Evolutionary conservation across 2,888 invertebrate species (phyloP).

Genomic region (Saturnia pavonia): DNA sequence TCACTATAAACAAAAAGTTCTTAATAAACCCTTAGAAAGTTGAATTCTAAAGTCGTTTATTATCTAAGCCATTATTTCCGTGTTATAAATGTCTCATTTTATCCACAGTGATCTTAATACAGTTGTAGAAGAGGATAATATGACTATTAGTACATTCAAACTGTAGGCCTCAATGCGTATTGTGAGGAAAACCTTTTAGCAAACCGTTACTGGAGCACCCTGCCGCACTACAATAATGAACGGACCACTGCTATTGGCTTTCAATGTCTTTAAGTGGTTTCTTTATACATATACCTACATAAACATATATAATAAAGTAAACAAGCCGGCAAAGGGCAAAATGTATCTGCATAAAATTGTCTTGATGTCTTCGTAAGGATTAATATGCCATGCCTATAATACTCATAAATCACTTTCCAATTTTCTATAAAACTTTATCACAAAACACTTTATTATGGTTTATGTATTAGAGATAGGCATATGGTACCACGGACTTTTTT

Average conservation of each 20-base stretch:
- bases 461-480: no score
- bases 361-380: no score
- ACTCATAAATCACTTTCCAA: no score
- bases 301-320: constrained; percentile 13
- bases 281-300: constrained; percentile 16
- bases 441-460: no score
- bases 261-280: constrained; percentile 21
- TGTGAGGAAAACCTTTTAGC: constrained; percentile 37
- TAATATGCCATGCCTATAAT: no score
- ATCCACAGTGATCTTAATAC: constrained; percentile 11
- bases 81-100: not conserved
- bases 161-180: constrained; percentile 20
- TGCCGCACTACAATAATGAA: constrained; percentile 20
- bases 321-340: no score
- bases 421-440: no score
- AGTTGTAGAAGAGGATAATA: constrained; percentile 34
- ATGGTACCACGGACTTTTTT: no score
- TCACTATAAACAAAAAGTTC: not conserved
- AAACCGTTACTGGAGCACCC: constrained; percentile 16
- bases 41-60: not conserved
- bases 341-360: no score
- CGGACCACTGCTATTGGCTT: constrained; percentile 16
- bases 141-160: constrained; percentile 29
- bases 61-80: not conserved
- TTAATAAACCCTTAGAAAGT: no score